A percentile compares a stretch with the other conserved stretches of the same genome.
Evolutionary conservation across 1,140 invertebrate genomes (phyloP).

Genomic region (Drosophila oshimai): DNA sequence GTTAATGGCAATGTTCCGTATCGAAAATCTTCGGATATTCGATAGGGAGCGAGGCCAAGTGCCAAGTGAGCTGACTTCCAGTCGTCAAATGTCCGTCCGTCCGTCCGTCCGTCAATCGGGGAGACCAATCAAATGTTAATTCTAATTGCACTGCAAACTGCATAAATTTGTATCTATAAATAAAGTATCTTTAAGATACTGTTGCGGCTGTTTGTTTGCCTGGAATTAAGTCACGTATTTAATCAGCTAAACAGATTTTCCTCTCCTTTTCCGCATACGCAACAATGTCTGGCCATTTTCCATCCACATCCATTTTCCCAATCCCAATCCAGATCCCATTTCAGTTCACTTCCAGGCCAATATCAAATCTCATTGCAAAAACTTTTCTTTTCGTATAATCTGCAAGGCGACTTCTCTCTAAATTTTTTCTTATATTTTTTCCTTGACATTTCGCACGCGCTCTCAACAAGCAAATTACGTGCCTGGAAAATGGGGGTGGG

Average conservation of each 20-base stretch:
- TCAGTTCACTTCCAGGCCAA: slow-evolving; percentile 17
- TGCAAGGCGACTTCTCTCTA: slow-evolving; percentile 16
- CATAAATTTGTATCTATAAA: slow-evolving; percentile 33
- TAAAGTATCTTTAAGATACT: slow-evolving; percentile 44
- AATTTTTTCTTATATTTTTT: too few relatives aligned
- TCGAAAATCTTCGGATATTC: neutral
- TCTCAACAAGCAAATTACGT: slow-evolving; percentile 70
- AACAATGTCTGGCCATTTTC: slow-evolving; percentile 33
- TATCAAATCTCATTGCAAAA: slow-evolving; percentile 73
- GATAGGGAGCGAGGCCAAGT: slow-evolving; percentile 8
- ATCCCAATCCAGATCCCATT: slow-evolving; percentile 29
- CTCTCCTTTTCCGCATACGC: slow-evolving; percentile 13
- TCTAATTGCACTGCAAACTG: slow-evolving; percentile 37
- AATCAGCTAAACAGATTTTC: slow-evolving; percentile 72
- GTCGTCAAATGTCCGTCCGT: neutral
- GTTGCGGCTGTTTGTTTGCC: slow-evolving; percentile 53
- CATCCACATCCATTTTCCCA: slow-evolving; percentile 17
- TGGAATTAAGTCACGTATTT: slow-evolving; percentile 79
- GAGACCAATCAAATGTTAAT: slow-evolving; percentile 34
- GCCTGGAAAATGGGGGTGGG: slow-evolving; percentile 26
- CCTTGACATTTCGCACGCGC: slow-evolving; percentile 66
- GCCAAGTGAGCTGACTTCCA: too few relatives aligned
- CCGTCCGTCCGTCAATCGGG: neutral
- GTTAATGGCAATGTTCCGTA: neutral
- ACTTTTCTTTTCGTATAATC: slow-evolving; percentile 24